Evolutionary conservation across 2,888 invertebrate species (phyloP).

Genomic region (Trachelus stipa): DNA sequence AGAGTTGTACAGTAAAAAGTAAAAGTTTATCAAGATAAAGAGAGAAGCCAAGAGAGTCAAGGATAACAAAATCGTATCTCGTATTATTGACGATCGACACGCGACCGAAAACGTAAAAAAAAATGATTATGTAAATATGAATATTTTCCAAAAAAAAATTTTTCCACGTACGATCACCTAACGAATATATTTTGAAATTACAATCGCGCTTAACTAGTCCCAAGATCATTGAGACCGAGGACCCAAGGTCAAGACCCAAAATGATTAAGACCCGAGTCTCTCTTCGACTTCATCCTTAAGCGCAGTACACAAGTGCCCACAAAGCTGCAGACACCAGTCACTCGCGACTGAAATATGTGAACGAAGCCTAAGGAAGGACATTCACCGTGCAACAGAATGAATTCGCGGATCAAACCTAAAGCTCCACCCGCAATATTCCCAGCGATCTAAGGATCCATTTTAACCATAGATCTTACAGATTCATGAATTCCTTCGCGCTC

Average conservation of each 20-base stretch:
- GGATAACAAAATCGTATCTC: too few species aligned
- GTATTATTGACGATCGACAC: too few species aligned
- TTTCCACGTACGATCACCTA: too few species aligned
- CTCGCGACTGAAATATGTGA: background rate
- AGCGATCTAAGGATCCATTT: background rate
- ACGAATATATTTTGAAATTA: too few species aligned
- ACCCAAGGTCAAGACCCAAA: too few species aligned
- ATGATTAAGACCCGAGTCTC: too few species aligned
- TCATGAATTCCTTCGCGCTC: background rate
- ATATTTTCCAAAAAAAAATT: too few species aligned
- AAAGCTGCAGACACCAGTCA: accelerated
- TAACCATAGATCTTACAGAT: background rate
- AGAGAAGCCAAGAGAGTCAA: background rate
- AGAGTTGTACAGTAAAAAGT: background rate
- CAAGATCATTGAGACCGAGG: too few species aligned
- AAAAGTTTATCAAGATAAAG: background rate
- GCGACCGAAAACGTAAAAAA: too few species aligned
- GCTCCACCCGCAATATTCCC: background rate
- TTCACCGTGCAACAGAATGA: background rate
- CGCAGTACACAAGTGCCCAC: too few species aligned
- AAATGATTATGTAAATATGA: too few species aligned
- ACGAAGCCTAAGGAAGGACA: background rate
- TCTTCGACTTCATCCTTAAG: too few species aligned
- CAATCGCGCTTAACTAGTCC: accelerated
- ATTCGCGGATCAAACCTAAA: background rate